Conservation (phyloP, 2,888 invertebrate genomes). For the Lasioglossum lativentre region DNA sequence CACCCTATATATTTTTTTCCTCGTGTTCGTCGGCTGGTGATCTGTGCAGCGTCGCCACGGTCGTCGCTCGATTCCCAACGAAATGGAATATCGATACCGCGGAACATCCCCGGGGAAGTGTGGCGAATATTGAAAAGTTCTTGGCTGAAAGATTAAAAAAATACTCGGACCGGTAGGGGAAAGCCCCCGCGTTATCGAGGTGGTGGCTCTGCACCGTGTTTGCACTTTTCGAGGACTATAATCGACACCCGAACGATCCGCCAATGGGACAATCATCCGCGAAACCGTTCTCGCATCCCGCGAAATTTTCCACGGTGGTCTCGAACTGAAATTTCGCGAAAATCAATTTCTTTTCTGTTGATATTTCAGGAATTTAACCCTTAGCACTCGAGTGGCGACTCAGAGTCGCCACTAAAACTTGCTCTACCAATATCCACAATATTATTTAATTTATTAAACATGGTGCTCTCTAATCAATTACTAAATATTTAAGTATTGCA, state of each 20-base stretch:
- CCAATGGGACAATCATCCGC: slow-evolving; percentile 45
- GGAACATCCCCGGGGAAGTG: slow-evolving; percentile 69
- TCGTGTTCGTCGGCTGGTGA: slow-evolving; percentile 33
- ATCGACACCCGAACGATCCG: slow-evolving; percentile 56
- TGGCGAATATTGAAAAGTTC: slow-evolving; percentile 73
- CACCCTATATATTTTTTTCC: slow-evolving; percentile 8
- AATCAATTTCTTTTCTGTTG: background rate
- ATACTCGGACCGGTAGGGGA: background rate
- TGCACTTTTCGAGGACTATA: slow-evolving; percentile 62
- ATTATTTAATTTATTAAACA: too few relatives aligned
- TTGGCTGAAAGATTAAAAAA: slow-evolving; percentile 64
- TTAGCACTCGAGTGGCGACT: too few relatives aligned
- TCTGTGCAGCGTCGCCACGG: slow-evolving; percentile 62
- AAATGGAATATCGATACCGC: slow-evolving; percentile 73
- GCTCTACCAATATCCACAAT: too few relatives aligned
- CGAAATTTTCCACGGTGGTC: background rate
- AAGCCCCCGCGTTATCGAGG: slow-evolving; percentile 12
- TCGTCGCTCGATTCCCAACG: slow-evolving; percentile 69
- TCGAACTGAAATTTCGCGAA: background rate
- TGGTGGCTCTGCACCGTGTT: slow-evolving; percentile 43
- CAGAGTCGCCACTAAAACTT: too few relatives aligned
- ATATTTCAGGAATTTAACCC: too few relatives aligned
- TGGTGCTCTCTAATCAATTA: too few relatives aligned
- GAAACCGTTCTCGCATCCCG: background rate
- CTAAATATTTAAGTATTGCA: too few relatives aligned